phyloP scores from a whole-genome alignment of 2,797 vertebrate species.

The Anguilla anguilla region DNA sequence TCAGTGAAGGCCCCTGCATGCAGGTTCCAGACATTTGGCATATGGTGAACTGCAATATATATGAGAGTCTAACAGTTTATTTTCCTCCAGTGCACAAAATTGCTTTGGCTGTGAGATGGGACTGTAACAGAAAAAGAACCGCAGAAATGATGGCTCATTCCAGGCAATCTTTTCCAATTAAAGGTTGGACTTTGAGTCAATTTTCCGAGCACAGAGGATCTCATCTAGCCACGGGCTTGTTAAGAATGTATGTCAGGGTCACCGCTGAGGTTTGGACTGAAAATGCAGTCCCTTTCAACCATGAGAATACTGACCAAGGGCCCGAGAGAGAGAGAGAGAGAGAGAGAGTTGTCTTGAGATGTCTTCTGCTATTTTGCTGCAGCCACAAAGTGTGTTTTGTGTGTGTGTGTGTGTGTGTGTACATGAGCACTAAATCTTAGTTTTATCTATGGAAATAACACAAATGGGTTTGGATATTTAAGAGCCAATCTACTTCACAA shows the following conservation, averaged over 20 bases:
- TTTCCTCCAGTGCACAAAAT: constrained; percentile 1
- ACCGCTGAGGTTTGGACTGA: neutral
- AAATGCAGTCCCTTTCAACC: neutral
- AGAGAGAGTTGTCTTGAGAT: no score
- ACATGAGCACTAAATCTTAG: neutral
- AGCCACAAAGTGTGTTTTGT: neutral
- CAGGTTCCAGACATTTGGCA: neutral
- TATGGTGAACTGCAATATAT: neutral
- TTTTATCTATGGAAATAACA: neutral
- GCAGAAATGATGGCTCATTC: neutral
- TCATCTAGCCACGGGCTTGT: neutral
- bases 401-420: neutral
- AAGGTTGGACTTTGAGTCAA: constrained; percentile 4
- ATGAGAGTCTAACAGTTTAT: neutral
- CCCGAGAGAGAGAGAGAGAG: neutral
- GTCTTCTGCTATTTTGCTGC: neutral
- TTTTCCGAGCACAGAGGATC: neutral
- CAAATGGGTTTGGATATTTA: neutral
- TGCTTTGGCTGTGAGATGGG: neutral
- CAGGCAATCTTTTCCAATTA: neutral
- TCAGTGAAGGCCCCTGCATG: neutral
- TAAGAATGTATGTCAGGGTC: neutral
- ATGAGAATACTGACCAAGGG: neutral
- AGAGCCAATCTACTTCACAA: neutral
- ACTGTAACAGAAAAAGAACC: neutral